Conservation (phyloP, 2,113 vertebrate species). For the Malurus alboscapulatus region DNA sequence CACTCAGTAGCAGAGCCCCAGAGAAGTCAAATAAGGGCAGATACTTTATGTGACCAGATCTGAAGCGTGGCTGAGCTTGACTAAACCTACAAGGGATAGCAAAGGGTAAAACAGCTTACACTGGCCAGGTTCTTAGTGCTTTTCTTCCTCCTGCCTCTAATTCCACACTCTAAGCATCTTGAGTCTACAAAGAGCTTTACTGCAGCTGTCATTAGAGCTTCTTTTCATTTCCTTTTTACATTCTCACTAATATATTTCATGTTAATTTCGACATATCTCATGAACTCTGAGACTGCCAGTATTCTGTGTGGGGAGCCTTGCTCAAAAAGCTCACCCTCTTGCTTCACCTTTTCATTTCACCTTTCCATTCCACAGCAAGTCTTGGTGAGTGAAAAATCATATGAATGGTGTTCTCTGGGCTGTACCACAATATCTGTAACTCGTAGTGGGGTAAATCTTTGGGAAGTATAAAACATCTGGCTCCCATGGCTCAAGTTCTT, state of each 20-base stretch:
- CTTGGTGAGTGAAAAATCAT: neutral
- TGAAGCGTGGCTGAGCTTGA: neutral
- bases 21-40: conserved; percentile 41
- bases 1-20: neutral
- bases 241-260: neutral
- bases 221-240: conserved; percentile 38
- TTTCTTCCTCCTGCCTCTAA: conserved; percentile 2
- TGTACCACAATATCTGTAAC: neutral
- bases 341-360: neutral
- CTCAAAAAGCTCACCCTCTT: neutral
- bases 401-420: neutral
- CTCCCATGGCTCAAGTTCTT: neutral
- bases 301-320: neutral
- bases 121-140: neutral
- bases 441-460: neutral
- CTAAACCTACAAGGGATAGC: neutral
- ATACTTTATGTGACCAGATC: neutral
- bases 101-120: conserved; percentile 40
- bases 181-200: conserved; percentile 25
- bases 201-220: neutral
- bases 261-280: neutral
- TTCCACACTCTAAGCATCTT: conserved; percentile 33
- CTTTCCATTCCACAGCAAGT: neutral
- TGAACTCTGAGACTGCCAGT: neutral
- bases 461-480: neutral